phyloP scores from a whole-genome alignment of 2,888 invertebrate species.

The Germaria angustata region DNA sequence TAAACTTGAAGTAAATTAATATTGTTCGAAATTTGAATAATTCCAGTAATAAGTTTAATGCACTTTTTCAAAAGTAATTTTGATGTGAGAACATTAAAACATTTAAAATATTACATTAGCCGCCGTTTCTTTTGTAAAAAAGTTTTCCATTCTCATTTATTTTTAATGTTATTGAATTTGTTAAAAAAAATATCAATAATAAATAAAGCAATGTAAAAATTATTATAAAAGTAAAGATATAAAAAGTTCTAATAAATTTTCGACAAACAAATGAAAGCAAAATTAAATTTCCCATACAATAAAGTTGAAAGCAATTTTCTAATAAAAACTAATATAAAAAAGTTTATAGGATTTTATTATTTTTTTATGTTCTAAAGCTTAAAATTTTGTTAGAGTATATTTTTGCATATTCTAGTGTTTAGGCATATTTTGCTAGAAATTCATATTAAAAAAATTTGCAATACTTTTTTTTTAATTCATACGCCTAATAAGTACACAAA shows the following conservation, averaged over 20 bases:
- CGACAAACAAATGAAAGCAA: not conserved
- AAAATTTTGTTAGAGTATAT: no score
- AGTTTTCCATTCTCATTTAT: conserved; percentile 6
- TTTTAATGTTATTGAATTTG: not conserved
- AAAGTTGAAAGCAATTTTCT: conserved; percentile 32
- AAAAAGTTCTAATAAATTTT: conserved; percentile 25
- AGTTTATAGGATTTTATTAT: no score
- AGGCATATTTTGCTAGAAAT: no score
- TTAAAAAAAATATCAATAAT: not conserved
- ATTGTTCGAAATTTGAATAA: not conserved
- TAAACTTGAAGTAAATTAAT: not conserved
- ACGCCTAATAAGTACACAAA: no score
- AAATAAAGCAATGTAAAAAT: conserved; percentile 16
- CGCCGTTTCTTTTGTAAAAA: no score
- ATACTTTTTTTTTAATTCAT: no score
- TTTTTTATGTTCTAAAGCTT: no score
- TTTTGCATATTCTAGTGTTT: no score
- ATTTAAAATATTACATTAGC: conserved; percentile 47
- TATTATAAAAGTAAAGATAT: not conserved
- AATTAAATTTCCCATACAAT: not conserved
- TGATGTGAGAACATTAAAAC: conserved; percentile 58
- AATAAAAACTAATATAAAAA: no score
- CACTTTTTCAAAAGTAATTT: not conserved
- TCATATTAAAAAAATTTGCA: no score
- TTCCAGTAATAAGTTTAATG: conserved; percentile 22